Conservation (phyloP, 2,113 vertebrate genomes). For the Acrocephalus kingi region DNA sequence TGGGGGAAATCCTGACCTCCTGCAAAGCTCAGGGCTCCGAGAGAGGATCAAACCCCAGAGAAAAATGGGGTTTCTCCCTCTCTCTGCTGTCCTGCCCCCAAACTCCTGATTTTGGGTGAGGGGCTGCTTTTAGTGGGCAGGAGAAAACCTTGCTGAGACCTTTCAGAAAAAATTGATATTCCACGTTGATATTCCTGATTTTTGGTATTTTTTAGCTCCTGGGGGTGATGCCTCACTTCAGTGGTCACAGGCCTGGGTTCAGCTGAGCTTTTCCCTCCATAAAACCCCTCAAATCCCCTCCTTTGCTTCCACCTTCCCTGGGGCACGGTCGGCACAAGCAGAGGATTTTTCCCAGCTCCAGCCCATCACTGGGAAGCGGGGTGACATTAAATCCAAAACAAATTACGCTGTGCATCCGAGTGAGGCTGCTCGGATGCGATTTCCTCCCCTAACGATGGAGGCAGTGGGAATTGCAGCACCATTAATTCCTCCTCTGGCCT, state of each 20-base stretch:
- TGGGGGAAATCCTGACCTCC: slow-evolving; percentile 2
- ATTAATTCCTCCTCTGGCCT: background rate
- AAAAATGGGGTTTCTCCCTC: accelerated
- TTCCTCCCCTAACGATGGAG: background rate
- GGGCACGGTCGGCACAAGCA: accelerated
- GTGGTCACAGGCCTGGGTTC: accelerated
- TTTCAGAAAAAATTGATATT: accelerated
- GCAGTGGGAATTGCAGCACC: slow-evolving; percentile 22
- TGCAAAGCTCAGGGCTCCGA: background rate
- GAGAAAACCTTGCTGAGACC: background rate
- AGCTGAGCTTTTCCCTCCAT: background rate
- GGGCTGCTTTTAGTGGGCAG: background rate
- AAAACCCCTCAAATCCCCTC: background rate
- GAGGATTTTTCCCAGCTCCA: background rate
- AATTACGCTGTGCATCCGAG: background rate
- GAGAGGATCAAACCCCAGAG: background rate
- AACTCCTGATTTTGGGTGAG: accelerated
- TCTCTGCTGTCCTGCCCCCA: background rate
- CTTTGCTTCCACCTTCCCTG: background rate
- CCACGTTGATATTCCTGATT: background rate
- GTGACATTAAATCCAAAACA: background rate
- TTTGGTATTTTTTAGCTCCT: accelerated
- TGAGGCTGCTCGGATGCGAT: background rate
- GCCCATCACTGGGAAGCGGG: background rate
- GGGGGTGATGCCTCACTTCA: background rate